These are phyloP conservation scores for Thamnophis elegans DNA, from an alignment of 2,797 vertebrate genomes.

Conservation along the genomic window DNA sequence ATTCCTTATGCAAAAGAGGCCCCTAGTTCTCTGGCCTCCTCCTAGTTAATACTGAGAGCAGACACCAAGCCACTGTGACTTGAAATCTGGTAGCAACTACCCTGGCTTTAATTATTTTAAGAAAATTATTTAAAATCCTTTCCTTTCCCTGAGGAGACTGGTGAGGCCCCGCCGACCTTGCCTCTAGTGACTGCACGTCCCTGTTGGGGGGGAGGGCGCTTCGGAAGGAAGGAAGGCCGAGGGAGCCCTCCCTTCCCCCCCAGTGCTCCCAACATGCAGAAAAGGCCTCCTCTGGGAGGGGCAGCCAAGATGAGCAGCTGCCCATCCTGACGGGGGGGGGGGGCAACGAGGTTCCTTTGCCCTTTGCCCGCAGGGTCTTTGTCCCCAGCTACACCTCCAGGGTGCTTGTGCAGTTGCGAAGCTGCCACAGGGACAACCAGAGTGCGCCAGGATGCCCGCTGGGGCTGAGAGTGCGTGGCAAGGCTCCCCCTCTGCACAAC, in stretches of 20 bases:
- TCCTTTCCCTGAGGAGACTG: too few relatives aligned
- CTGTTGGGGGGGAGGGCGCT: too few relatives aligned
- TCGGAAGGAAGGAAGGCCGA: too few relatives aligned
- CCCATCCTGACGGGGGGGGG: not conserved
- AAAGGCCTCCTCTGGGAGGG: not conserved
- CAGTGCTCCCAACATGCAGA: not conserved
- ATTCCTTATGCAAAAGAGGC: too few relatives aligned
- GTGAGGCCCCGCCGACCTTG: too few relatives aligned
- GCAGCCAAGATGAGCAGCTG: not conserved
- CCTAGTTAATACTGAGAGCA: too few relatives aligned
- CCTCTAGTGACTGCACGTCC: too few relatives aligned
- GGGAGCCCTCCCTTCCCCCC: not conserved
- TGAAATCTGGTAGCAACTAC: too few relatives aligned
- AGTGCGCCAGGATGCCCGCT: conserved; percentile 84
- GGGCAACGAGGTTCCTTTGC: not conserved
- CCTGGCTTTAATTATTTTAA: too few relatives aligned
- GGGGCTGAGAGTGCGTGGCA: conserved; percentile 87
- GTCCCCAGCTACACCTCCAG: conserved; percentile 92
- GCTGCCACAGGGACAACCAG: conserved; percentile 80
- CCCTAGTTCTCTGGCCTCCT: too few relatives aligned
- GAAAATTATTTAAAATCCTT: too few relatives aligned
- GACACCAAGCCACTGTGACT: too few relatives aligned
- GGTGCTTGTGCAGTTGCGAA: conserved; percentile 86
- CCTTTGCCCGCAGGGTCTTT: conserved; percentile 81
- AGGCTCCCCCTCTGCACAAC: conserved; percentile 94